Conservation (phyloP, 1,140 invertebrate species). For the Leptinotarsa lineolata region DNA sequence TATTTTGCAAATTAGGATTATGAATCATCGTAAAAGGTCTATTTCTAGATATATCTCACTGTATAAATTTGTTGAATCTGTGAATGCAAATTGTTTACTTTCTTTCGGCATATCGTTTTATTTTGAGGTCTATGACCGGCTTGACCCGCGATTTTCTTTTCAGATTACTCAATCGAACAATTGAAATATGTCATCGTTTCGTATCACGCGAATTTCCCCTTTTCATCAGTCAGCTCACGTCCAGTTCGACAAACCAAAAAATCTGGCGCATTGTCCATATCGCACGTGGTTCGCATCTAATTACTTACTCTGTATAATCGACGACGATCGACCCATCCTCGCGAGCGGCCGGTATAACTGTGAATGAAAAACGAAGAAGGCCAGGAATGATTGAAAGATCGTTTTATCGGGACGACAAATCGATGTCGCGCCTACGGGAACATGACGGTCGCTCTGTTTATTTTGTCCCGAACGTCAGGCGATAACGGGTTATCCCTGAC, state of each 20-base stretch:
- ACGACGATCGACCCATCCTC: slow-evolving; percentile 19
- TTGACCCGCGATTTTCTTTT: no score
- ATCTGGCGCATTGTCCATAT: slow-evolving; percentile 27
- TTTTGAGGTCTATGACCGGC: no score
- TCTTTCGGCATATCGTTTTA: no score
- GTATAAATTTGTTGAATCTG: no score
- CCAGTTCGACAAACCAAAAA: not conserved
- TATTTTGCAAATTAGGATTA: no score
- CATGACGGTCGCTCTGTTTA: not conserved
- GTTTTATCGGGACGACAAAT: slow-evolving; percentile 32
- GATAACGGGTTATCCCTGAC: not conserved
- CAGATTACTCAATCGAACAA: no score
- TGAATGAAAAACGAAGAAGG: slow-evolving; percentile 23
- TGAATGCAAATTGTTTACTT: no score
- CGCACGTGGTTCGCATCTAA: slow-evolving; percentile 32
- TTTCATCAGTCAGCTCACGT: slow-evolving; percentile 15
- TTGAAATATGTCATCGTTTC: no score
- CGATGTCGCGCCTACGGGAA: not conserved
- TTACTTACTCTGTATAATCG: slow-evolving; percentile 23
- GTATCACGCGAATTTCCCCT: not conserved
- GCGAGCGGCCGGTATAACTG: slow-evolving; percentile 2
- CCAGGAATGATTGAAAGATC: slow-evolving; percentile 27
- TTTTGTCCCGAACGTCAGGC: not conserved
- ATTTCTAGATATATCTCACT: no score
- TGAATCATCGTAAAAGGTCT: no score